Conservation (phyloP, 2,797 vertebrate species). For the Agapornis canus region DNA sequence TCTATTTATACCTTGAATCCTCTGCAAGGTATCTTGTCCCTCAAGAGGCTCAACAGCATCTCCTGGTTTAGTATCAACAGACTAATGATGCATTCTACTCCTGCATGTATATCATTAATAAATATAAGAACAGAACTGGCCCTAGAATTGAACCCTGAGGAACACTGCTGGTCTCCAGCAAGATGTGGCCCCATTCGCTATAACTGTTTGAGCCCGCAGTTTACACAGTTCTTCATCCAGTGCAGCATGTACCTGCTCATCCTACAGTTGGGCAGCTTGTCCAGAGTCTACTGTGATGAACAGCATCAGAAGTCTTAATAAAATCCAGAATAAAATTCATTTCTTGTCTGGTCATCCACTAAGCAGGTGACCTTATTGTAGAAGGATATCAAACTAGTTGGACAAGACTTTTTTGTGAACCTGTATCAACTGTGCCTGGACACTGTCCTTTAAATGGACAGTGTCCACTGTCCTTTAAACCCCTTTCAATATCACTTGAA, state of each 20-base stretch:
- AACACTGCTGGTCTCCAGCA: neutral
- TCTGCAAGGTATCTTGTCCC: neutral
- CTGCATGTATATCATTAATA: neutral
- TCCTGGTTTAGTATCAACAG: neutral
- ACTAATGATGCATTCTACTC: neutral
- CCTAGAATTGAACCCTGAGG: neutral
- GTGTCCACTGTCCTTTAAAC: neutral
- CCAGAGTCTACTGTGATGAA: neutral
- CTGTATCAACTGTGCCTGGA: neutral
- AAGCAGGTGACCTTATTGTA: neutral
- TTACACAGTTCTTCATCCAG: neutral
- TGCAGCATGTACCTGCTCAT: rapidly evolving
- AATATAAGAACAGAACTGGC: neutral
- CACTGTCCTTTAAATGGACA: no score
- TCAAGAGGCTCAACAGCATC: neutral
- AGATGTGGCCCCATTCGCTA: neutral
- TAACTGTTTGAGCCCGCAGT: neutral
- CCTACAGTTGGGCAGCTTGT: neutral
- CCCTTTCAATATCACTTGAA: neutral
- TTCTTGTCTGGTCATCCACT: neutral
- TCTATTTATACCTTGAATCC: neutral
- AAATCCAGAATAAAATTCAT: neutral
- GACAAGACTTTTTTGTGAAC: neutral
- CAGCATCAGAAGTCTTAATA: neutral
- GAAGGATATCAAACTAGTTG: neutral